Conservation (phyloP, 2,797 vertebrate species). For the Melopsittacus undulatus region DNA sequence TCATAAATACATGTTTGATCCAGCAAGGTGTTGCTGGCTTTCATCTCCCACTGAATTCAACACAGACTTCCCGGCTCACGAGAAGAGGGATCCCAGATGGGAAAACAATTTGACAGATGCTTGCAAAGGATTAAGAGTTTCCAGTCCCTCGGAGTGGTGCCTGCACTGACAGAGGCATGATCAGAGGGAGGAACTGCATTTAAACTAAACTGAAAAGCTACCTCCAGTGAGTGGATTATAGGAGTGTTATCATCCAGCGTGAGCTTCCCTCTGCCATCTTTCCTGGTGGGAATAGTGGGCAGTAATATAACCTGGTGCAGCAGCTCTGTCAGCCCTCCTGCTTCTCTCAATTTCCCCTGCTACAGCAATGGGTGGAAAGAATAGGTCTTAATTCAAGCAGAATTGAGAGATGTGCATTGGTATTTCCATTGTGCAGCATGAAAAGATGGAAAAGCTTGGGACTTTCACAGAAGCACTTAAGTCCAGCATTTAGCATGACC, state of each 20-base stretch:
- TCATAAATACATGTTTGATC: not conserved
- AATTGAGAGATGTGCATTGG: not conserved
- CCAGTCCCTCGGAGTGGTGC: not conserved
- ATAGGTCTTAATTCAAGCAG: not conserved
- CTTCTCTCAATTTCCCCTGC: not conserved
- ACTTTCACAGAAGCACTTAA: not conserved
- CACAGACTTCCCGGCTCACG: not conserved
- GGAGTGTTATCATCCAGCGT: not conserved
- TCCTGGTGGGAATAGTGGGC: not conserved
- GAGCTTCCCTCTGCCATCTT: not conserved
- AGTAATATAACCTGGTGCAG: not conserved
- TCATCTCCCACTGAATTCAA: not conserved
- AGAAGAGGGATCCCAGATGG: slow-evolving; percentile 1
- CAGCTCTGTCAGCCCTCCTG: not conserved
- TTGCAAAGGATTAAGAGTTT: slow-evolving; percentile 55
- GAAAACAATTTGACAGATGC: slow-evolving; percentile 34
- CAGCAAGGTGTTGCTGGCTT: not conserved
- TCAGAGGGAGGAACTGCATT: not conserved
- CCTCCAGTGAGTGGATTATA: slow-evolving; percentile 36
- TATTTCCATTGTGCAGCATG: not conserved
- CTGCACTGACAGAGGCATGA: not conserved
- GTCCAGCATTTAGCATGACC: not conserved
- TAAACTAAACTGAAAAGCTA: not conserved
- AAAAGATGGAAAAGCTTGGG: not conserved
- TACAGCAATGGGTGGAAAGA: not conserved